Evolutionary conservation across 64 coral and sea anemone genomes (phyloP), one percentile per base, ranked within the genome.

Genomic region (Hydrozoanthus tunicans): DNA sequence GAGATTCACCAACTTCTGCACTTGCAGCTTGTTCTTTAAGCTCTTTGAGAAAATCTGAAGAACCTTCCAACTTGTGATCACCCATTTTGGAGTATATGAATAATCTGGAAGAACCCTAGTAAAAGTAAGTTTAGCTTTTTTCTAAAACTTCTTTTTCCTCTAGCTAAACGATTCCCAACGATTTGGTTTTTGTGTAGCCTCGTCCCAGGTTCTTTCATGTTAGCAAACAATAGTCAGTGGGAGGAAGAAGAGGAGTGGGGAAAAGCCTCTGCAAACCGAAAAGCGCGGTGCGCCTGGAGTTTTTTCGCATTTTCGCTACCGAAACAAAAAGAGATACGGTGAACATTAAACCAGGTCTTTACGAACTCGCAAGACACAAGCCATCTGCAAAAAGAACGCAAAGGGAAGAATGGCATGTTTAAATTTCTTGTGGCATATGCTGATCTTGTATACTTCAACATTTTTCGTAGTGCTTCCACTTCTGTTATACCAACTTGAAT

Each of bases 11-110:
- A 9, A 58, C 10, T 88, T 88, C 56, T 74, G 84, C 53, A 32
- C 7, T 73, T 59, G 55, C 84, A 59, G 84, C 84, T 88, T 88
- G 84, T 74, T 88, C 68, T 25, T 74, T 88, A 7, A 88, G 56
- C 66, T 88, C 84, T 26, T 88, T 23, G 20, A 88, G 56, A 55
- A 88, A 88, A 88, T 88, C 84, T 59, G 56, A 56, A 73, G 84
- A 3, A 25, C 59, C 32, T 27, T 73, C 9, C 17, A 4, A 55
- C 17, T 74, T 70, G 12, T 72, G 11, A 60, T 74, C 69, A 7
- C 10, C 23, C 84, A 88, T 88, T 74, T 75, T 3, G 13, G 43
- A 1, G 9, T 15, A 23, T 1, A 43, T 43, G 32, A 69, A 69
- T 20, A 69, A 15, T 14, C 15, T 69, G 15, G 23, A 69, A 69